Evolutionary conservation across 2,113 vertebrate species (phyloP).

Genomic region (Coptodon rendalli): DNA sequence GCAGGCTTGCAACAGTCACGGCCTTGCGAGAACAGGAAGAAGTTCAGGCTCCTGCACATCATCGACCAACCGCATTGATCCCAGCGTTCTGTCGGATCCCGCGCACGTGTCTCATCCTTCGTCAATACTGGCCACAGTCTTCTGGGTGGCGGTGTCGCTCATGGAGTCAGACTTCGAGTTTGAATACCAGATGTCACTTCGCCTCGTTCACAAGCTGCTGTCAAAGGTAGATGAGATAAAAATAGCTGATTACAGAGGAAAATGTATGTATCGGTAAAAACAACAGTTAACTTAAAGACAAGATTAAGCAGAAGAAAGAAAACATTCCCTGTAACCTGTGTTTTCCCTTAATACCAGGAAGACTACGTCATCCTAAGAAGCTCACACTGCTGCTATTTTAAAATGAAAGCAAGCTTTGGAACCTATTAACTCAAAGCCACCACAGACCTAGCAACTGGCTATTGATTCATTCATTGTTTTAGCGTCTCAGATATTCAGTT

Average conservation of each 20-base stretch:
- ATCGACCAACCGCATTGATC: slow-evolving; percentile 80
- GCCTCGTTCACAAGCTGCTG: slow-evolving; percentile 88
- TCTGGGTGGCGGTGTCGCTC: slow-evolving; percentile 94
- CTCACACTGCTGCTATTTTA: not conserved
- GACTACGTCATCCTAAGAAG: not conserved
- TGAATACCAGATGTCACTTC: slow-evolving; percentile 94
- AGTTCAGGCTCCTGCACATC: slow-evolving; percentile 86
- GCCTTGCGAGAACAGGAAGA: slow-evolving; percentile 74
- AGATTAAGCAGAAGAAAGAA: not conserved
- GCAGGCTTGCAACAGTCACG: slow-evolving; percentile 90
- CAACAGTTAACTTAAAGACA: not conserved
- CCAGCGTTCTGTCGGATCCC: slow-evolving; percentile 78
- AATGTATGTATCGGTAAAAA: not conserved
- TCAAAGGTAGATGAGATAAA: slow-evolving; percentile 62
- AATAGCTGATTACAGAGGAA: not conserved
- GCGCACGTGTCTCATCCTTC: slow-evolving; percentile 90
- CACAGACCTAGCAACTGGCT: not conserved
- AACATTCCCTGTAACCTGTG: not conserved
- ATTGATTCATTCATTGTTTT: not conserved
- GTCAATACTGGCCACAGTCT: slow-evolving; percentile 90
- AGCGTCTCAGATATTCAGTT: not conserved
- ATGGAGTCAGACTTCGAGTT: slow-evolving; percentile 99
- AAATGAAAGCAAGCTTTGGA: not conserved
- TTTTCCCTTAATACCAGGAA: not conserved
- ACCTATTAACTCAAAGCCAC: not conserved